These are phyloP conservation scores for Imbricaverruca yamaguchii DNA, from an alignment of 2,888 invertebrate genomes.

Conservation along the genomic window DNA sequence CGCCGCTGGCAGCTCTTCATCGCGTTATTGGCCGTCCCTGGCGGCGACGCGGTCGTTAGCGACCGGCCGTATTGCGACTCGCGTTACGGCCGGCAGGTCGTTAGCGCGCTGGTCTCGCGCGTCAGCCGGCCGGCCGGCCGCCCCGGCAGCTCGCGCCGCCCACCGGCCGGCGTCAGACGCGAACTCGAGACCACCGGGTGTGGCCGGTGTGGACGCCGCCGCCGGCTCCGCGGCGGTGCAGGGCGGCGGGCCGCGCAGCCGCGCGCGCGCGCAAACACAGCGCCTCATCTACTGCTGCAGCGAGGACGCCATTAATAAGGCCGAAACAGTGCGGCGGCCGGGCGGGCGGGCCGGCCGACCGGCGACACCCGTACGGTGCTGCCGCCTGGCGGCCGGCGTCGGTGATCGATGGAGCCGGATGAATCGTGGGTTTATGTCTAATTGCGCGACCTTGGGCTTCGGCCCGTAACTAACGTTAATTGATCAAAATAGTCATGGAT, in stretches of 20 bases:
- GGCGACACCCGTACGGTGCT: conserved; percentile 7
- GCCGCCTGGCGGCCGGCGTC: neutral
- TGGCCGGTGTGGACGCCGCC: neutral
- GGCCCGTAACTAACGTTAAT: conserved; percentile 12
- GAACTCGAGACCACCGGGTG: no score
- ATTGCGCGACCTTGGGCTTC: conserved; percentile 8
- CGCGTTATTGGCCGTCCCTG: no score
- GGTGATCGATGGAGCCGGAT: neutral
- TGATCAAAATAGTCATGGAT: conserved; percentile 20
- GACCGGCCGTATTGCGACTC: no score
- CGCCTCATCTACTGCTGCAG: neutral
- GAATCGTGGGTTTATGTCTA: conserved; percentile 19
- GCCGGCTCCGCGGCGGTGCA: neutral
- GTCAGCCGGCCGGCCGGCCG: no score
- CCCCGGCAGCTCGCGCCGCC: no score
- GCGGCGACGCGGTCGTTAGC: no score
- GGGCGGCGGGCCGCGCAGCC: neutral
- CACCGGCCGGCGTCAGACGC: no score
- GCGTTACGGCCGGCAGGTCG: no score
- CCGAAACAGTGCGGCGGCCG: neutral
- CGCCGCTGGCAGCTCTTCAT: no score
- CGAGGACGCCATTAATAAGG: conserved; percentile 4
- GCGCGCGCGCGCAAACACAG: neutral
- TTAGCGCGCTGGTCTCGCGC: no score
- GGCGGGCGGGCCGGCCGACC: conserved; percentile 2